Percentiles rank a stretch among this genome's conserved stretches.
These are phyloP conservation scores for Eubasilissa regina DNA, from an alignment of 1,140 invertebrate species.

Conservation along the genomic window DNA sequence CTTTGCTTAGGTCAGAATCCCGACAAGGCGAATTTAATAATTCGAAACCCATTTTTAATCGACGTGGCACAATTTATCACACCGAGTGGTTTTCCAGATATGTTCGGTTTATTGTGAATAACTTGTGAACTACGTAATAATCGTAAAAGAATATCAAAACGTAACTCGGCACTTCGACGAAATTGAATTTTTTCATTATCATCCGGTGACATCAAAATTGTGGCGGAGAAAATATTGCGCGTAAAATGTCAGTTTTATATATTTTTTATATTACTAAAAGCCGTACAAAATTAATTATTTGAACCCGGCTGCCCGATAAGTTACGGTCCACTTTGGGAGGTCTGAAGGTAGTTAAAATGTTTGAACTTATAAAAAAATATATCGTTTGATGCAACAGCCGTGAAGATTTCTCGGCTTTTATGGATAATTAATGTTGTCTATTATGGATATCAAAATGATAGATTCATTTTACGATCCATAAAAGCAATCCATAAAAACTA, in stretches of 20 bases:
- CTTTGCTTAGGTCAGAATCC: slow-evolving; percentile 22
- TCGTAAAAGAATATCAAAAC: slow-evolving; percentile 10
- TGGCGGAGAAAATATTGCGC: background rate
- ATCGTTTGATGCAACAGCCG: slow-evolving; percentile 3
- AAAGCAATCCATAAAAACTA: background rate
- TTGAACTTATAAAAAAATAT: slow-evolving; percentile 12
- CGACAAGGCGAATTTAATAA: slow-evolving; percentile 21
- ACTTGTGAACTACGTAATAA: slow-evolving; percentile 20
- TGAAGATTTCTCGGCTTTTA: slow-evolving; percentile 15
- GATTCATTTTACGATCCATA: slow-evolving; percentile 22
- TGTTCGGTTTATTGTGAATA: slow-evolving; percentile 1
- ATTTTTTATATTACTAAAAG: slow-evolving; percentile 25
- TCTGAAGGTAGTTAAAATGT: slow-evolving; percentile 1
- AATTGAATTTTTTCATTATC: slow-evolving; percentile 43
- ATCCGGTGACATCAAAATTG: slow-evolving; percentile 38
- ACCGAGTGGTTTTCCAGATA: background rate
- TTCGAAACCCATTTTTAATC: slow-evolving; percentile 33
- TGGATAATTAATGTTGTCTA: slow-evolving; percentile 5
- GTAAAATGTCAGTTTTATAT: slow-evolving; percentile 30
- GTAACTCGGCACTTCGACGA: slow-evolving; percentile 6
- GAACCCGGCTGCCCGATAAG: background rate
- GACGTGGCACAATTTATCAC: slow-evolving; percentile 2
- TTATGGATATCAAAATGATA: slow-evolving; percentile 5
- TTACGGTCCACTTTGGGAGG: slow-evolving; percentile 15
- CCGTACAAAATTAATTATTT: slow-evolving; percentile 21